Evolutionary conservation across 1,140 invertebrate genomes (phyloP), one percentile per base, ranked within the genome.

Genomic region (Pseudobourletiella spinata): DNA sequence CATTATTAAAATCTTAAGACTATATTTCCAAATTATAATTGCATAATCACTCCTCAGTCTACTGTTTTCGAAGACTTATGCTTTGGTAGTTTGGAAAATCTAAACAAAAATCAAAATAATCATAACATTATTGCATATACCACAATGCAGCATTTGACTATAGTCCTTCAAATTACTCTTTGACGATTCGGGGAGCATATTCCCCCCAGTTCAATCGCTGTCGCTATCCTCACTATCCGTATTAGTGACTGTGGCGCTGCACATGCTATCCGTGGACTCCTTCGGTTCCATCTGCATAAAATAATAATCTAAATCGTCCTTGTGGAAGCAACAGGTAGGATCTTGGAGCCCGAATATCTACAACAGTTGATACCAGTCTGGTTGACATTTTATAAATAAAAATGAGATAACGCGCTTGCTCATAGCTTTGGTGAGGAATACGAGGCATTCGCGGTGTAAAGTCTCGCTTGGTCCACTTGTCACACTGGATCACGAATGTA

Each of bases 401-500:
- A 66, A n/a, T 25, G 14, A 20, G 25, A 66, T 64, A 22, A 42
- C 44, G 26, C 56, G 58, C 51, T 69, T 69, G 22, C 59, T 50
- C 51, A 64, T 63, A 35, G 57, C 64, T 51, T 69, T 66, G 16
- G 51, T 55, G 2, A 66, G n/a, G 20, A 26, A 64, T 1, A 60
- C 44, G 24, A 18, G n/a, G 68, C 52, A 29, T 50, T 70, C 8
- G 65, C 64, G 22, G 59, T 6, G 68, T 70, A 59, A 67, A 70
- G 52, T 70, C 68, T 16, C 20, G 64, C 2, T 25, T n/a, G 4
- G 25, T 61, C 68, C 68, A 70, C 42, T 70, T 66, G 18, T 42
- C 59, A 61, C 67, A 70, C 18, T 62, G 52, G 11, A 70, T 50
- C 0, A 66, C 44, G 81, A n/a, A 94, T 83, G 73, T 90, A 91